Percentiles rank a stretch among this genome's conserved stretches.
Conservation (phyloP, 1,140 invertebrate genomes). For the Lysiphlebus fabarum region DNA sequence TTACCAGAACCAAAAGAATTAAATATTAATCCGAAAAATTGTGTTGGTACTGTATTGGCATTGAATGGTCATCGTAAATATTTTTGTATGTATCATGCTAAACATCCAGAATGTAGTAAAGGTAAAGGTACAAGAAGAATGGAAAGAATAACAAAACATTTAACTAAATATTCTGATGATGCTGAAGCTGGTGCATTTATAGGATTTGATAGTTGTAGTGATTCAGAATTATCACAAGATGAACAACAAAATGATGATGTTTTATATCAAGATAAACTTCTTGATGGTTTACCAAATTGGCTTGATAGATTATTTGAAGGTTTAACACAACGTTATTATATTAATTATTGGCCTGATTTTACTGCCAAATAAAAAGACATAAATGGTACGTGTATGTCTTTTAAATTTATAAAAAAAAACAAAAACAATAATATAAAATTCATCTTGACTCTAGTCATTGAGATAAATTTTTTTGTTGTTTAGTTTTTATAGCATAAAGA, state of each 20-base stretch:
- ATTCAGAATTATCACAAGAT: slow-evolving; percentile 69
- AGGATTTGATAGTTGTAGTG: slow-evolving; percentile 66
- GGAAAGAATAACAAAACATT: slow-evolving; percentile 63
- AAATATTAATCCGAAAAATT: slow-evolving; percentile 93
- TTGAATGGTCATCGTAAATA: slow-evolving; percentile 95
- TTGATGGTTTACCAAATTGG: slow-evolving; percentile 94
- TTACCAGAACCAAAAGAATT: slow-evolving; percentile 77
- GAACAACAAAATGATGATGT: slow-evolving; percentile 53
- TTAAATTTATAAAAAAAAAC: not conserved
- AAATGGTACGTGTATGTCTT: not conserved
- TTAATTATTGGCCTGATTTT: slow-evolving; percentile 97
- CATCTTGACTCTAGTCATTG: slow-evolving; percentile 30
- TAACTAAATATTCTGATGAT: slow-evolving; percentile 58
- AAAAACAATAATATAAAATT: not conserved
- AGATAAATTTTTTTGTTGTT: too few relatives aligned
- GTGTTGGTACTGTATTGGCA: slow-evolving; percentile 93
- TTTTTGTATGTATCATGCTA: slow-evolving; percentile 98
- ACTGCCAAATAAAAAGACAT: slow-evolving; percentile 58
- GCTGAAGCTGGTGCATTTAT: slow-evolving; percentile 78
- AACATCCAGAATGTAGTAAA: slow-evolving; percentile 67
- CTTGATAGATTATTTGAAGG: slow-evolving; percentile 94
- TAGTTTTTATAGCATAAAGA: too few relatives aligned
- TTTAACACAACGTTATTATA: slow-evolving; percentile 87
- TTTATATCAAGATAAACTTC: slow-evolving; percentile 69
- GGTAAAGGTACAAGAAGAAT: slow-evolving; percentile 63